Evolutionary conservation across 2,888 invertebrate species (phyloP), one percentile per base, ranked within the genome.

Genomic region (Eledona agricola): DNA sequence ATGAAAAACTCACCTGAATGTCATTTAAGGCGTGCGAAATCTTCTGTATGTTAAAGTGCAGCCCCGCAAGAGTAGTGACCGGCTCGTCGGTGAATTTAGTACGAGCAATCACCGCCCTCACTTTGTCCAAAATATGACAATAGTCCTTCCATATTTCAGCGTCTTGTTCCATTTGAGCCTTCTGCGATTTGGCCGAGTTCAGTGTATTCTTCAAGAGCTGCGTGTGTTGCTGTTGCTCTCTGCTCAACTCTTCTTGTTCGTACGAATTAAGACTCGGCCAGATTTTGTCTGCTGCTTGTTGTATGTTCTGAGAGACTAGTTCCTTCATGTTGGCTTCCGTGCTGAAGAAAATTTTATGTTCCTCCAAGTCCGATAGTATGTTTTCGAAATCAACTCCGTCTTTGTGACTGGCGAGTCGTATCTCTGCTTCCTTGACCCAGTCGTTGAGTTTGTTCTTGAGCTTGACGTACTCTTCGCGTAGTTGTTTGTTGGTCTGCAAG

Each of bases 351-450:
- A 86, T 83, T 76, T 91, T 93, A 70, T 93, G 93, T 65, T 93
- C 91, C 69, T 93, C 90, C 12, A 96, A 79, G 68, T 93, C 91
- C 3, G 84, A 80, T 32, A 87, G 80, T 4, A 95, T 87, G 61
- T 91, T 91, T 64, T 90, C 90, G 69, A 93, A 94, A 72, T 96
- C 91, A 3, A 95, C 87, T 6, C 94, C 94, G 58, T 90, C 88
- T 67, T 89, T 89, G 57, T 88, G 86, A 68, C 88, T 85, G 55
- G 86, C 84, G 11, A 95, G 74, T 26, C 89, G 84, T 34, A 87
- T 83, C 62, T 88, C 88, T 0, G 93, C 92, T 69, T 92, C 90
- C 65, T 87, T 87, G 0, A 92, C 86, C 92, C 94, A 93, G 40
- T 84, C 83, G 64, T 86, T 87, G 3, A 96, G 81, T 73, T 89